A percentile compares a stretch with the other conserved stretches of the same genome.
phyloP scores from a whole-genome alignment of 1,140 invertebrate species.

The Thereuonema tuberculata region DNA sequence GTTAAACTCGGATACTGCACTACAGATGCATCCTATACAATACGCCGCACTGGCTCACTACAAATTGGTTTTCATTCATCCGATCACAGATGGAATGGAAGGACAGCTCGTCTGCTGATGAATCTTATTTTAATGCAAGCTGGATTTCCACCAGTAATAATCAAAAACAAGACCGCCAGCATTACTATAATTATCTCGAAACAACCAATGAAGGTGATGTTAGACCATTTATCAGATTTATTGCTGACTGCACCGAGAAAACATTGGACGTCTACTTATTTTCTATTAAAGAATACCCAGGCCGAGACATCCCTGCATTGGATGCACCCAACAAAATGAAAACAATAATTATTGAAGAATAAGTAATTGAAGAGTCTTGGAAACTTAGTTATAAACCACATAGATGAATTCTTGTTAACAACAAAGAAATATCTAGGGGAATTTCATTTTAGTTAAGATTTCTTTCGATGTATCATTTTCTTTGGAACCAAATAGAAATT shows the following conservation, averaged over 20 bases:
- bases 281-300: conserved; percentile 46
- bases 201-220: conserved; percentile 83
- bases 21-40: conserved; percentile 73
- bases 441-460: no score
- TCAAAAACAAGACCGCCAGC: conserved; percentile 72
- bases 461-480: no score
- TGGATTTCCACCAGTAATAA: conserved; percentile 92
- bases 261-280: conserved; percentile 87
- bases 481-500: no score
- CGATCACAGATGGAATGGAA: conserved; percentile 82
- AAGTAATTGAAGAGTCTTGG: no score
- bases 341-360: not conserved
- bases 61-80: conserved; percentile 89
- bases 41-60: conserved; percentile 90
- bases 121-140: conserved; percentile 94
- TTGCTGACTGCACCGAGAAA: conserved; percentile 82
- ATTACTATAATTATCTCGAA: conserved; percentile 68
- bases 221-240: conserved; percentile 85
- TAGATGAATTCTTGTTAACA: no score
- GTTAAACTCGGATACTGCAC: conserved; percentile 69
- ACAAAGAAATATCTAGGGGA: no score
- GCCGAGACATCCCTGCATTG: conserved; percentile 35
- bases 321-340: conserved; percentile 15
- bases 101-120: conserved; percentile 88
- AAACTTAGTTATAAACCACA: no score